Percentiles rank a stretch among this genome's conserved stretches.
Evolutionary conservation across 2,113 vertebrate species (phyloP).

Genomic region (Falco punctatus): DNA sequence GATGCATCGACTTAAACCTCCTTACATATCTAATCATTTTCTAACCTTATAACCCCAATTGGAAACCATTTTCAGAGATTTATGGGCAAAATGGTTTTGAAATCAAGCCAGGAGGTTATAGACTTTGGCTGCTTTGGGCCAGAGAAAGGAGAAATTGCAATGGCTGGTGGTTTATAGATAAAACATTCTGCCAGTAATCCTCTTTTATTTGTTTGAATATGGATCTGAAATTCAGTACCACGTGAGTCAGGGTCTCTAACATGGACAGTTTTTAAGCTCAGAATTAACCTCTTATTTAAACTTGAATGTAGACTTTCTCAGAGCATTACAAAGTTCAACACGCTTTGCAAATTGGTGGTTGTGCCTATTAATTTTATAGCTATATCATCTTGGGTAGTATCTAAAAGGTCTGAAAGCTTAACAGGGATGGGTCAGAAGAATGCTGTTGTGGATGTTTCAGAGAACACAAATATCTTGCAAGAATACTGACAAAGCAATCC

Average conservation of each 20-base stretch:
- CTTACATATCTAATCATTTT: background rate
- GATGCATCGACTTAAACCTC: background rate
- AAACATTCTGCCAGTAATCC: background rate
- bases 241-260: accelerated
- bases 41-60: background rate
- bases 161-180: background rate
- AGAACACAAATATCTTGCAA: background rate
- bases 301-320: background rate
- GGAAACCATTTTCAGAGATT: background rate
- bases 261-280: background rate
- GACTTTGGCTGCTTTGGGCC: background rate
- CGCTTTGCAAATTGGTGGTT: background rate
- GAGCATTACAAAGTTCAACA: background rate
- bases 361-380: background rate
- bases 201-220: background rate
- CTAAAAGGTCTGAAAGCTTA: background rate
- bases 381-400: background rate
- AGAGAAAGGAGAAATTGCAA: background rate
- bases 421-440: background rate
- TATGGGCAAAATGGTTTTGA: background rate
- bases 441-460: background rate
- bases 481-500: background rate
- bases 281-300: background rate
- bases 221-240: background rate
- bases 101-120: background rate